Evolutionary conservation across 2,888 invertebrate species (phyloP), one percentile per base, ranked within the genome.

Genomic region (Thymelicus acteon): DNA sequence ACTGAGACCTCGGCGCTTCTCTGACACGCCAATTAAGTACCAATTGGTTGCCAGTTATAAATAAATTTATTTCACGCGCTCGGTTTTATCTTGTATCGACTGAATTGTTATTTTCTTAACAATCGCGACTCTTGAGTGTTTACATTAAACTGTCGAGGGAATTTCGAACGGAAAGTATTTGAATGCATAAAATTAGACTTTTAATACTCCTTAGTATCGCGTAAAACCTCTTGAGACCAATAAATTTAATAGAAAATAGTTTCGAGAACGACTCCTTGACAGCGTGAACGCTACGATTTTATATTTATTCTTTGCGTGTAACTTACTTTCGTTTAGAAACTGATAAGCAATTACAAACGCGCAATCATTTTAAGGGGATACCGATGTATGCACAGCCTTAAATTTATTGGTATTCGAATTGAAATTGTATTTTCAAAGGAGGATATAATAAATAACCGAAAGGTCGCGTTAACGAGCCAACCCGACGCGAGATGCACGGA

Each of bases 371-470:
- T 76, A 79, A 80, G 77, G 77, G 80, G 77, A 82, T 78, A 76
- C 75, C 77, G 82, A 81, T 83, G 82, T 83, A 84, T 86, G 83
- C 82, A 83, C 81, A 79, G 79, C 75, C 82, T 84, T 76, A 85
- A 87, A 90, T 89, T 87, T 89, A 90, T 90, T 84, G 80, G 82
- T 81, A 83, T 86, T 87, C 83, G 83, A 88, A 84, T 89, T 91
- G 91, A 91, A 90, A 92, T 91, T 91, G 90, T 91, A 88, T 91
- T 89, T 91, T 90, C 86, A 90, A 87, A 85, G 87, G 89, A 91
- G 92, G 92, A 92, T 91, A 92, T 89, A 88, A 92, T 92, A 92
- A 92, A 92, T 91, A 90, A 90, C 82, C 85, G 80, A 90, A 90
- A 92, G 91, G 91, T 91, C 90, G 91, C 89, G 91, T 92, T 92